Conservation (phyloP, 2,113 vertebrate genomes). For the Petaurus breviceps region DNA sequence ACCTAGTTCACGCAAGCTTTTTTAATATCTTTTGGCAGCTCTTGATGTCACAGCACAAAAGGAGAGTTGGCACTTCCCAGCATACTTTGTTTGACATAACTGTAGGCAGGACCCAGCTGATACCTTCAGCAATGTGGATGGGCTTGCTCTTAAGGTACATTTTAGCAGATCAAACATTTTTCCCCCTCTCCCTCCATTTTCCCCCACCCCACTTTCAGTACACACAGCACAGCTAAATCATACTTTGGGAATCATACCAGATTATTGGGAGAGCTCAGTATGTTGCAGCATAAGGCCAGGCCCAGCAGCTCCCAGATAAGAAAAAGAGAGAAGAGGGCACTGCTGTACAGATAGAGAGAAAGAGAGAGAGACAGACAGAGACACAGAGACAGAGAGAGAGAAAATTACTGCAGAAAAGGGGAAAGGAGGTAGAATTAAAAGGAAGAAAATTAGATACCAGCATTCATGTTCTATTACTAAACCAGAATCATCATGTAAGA, state of each 20-base stretch:
- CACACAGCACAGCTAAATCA: constrained; percentile 78
- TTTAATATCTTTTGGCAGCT: constrained; percentile 91
- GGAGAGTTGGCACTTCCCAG: constrained; percentile 88
- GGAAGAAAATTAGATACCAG: constrained; percentile 32
- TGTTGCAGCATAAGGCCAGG: constrained; percentile 71
- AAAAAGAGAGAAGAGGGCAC: constrained; percentile 62
- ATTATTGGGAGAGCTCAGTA: constrained; percentile 70
- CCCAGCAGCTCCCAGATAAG: constrained; percentile 79
- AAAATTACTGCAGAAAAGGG: constrained; percentile 49
- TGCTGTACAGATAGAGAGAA: background rate
- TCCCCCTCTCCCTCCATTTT: background rate
- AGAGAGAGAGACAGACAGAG: too few species aligned
- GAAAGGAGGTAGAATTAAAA: constrained; percentile 49
- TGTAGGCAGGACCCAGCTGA: constrained; percentile 90
- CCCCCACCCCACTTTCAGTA: constrained; percentile 36
- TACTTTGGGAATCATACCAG: constrained; percentile 76
- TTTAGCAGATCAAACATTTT: constrained; percentile 80
- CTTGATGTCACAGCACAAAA: constrained; percentile 88
- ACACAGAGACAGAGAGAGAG: too few species aligned
- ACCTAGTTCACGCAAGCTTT: constrained; percentile 90
- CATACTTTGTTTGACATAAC: constrained; percentile 91
- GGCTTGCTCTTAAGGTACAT: constrained; percentile 85
- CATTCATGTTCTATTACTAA: constrained; percentile 64
- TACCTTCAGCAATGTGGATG: constrained; percentile 85
- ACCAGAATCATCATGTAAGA: constrained; percentile 72